Evolutionary conservation across 1,140 invertebrate species (phyloP), one percentile per base, ranked within the genome.

Genomic region (Maniola jurtina): DNA sequence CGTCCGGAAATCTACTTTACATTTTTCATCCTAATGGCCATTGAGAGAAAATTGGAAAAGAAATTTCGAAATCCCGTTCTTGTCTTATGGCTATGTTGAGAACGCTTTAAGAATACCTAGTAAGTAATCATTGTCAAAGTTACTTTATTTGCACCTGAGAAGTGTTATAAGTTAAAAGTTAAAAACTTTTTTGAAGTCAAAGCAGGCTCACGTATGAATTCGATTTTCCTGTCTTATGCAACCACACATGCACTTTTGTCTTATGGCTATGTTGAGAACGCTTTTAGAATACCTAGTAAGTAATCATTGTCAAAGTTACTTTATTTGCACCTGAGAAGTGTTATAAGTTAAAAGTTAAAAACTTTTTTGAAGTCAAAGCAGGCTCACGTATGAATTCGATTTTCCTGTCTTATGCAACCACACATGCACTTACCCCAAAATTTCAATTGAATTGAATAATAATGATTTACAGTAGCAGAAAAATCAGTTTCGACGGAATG

Each of bases 11-110:
- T 85, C 80, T 85, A 81, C 79, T 85, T 84, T 83, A 78, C 83
- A 85, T 85, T 85, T 81, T 81, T 85, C 81, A 85, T 85, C 79
- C 80, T 85, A 85, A 85, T 83, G 83, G 80, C 83, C 79, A 86
- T 84, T 76, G 79, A 76, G 72, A 83, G 84, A 86, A 86, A 86
- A 86, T 86, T 86, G 84, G 84, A 83, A 86, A 84, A 79, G 82
- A 86, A 86, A 78, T 86, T 83, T 83, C 76, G 73, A 81, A 75
- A 75, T 76, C 78, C 73, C 71, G 72, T 79, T 82, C 48, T 55
- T 35, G 48, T 66, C 52, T 55, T 59, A 59, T 56, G 38, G 36
- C 38, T 47, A 64, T 52, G 52, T 64, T 57, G 45, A 57, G n/a
- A 60, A 14, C 35, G 56, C 57, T 60, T 59, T 60, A 15, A 50